phyloP scores from a whole-genome alignment of 2,797 vertebrate genomes.

The Staurois parvus region DNA sequence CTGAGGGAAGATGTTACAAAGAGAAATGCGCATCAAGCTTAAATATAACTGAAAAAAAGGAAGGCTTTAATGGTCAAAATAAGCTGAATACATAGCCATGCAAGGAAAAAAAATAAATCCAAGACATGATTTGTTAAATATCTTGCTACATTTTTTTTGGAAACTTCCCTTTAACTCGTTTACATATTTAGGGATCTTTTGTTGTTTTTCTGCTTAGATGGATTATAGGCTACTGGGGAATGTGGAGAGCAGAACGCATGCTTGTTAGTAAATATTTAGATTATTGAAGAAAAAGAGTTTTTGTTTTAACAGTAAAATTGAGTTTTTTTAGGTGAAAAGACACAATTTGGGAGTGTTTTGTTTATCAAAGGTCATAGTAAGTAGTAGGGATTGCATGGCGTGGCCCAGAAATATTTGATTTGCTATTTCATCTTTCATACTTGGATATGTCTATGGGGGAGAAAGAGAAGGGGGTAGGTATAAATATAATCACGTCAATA shows the following conservation, averaged over 20 bases:
- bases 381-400: not conserved
- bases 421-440: too few species aligned
- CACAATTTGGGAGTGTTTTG: not conserved
- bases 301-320: conserved; percentile 69
- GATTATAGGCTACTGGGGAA: conserved; percentile 66
- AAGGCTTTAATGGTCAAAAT: conserved; percentile 80
- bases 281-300: conserved; percentile 77
- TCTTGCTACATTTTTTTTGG: conserved; percentile 70
- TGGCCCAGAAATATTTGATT: not conserved
- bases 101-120: conserved; percentile 74
- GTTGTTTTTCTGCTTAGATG: conserved; percentile 70
- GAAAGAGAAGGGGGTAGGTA: too few species aligned
- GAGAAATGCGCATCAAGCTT: conserved; percentile 78
- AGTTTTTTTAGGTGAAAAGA: not conserved
- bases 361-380: not conserved
- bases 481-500: too few species aligned
- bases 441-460: too few species aligned
- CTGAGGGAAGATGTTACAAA: conserved; percentile 82
- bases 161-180: conserved; percentile 77
- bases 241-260: not conserved
- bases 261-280: conserved; percentile 82
- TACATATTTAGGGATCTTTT: conserved; percentile 69
- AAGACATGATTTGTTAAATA: conserved; percentile 65
- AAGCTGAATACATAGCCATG: conserved; percentile 79
- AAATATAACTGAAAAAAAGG: conserved; percentile 73